Percentiles rank a stretch among this genome's conserved stretches.
Evolutionary conservation across 2,797 vertebrate species (phyloP).

Genomic region (Anguilla marmorata): DNA sequence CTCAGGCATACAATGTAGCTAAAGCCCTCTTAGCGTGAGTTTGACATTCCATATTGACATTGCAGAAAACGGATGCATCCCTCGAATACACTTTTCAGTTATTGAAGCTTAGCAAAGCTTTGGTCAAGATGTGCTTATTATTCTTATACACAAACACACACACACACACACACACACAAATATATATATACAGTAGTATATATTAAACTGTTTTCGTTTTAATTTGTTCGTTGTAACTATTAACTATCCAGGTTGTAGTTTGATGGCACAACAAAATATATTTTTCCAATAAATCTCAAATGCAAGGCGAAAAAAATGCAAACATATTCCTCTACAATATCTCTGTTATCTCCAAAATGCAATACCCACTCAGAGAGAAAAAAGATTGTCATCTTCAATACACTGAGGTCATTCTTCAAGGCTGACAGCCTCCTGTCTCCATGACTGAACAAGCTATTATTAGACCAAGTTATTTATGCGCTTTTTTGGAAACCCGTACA

Average conservation of each 20-base stretch:
- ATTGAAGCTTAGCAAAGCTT: not conserved
- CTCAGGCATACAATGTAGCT: constrained; percentile 16
- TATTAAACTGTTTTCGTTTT: constrained; percentile 24
- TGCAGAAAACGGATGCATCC: constrained; percentile 33
- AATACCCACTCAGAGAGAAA: constrained; percentile 32
- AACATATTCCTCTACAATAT: not conserved
- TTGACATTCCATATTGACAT: constrained; percentile 49
- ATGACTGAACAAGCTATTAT: constrained; percentile 33
- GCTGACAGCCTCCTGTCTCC: constrained; percentile 33
- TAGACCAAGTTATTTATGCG: constrained; percentile 22
- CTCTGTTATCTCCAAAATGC: constrained; percentile 23
- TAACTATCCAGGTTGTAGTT: not conserved
- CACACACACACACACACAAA: too few relatives aligned
- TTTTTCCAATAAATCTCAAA: constrained; percentile 20
- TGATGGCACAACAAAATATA: constrained; percentile 25
- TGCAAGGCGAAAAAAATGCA: constrained; percentile 1
- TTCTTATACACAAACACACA: not conserved
- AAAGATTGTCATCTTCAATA: constrained; percentile 42
- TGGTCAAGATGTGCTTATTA: not conserved
- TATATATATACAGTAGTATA: too few relatives aligned
- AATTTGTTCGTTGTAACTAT: constrained; percentile 7
- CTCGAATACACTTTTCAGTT: not conserved
- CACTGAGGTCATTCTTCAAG: constrained; percentile 41
- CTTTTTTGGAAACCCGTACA: constrained; percentile 20
- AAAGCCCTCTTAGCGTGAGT: constrained; percentile 20